Evolutionary conservation across 2,888 invertebrate genomes (phyloP).

Genomic region (Hemithea aestivaria): DNA sequence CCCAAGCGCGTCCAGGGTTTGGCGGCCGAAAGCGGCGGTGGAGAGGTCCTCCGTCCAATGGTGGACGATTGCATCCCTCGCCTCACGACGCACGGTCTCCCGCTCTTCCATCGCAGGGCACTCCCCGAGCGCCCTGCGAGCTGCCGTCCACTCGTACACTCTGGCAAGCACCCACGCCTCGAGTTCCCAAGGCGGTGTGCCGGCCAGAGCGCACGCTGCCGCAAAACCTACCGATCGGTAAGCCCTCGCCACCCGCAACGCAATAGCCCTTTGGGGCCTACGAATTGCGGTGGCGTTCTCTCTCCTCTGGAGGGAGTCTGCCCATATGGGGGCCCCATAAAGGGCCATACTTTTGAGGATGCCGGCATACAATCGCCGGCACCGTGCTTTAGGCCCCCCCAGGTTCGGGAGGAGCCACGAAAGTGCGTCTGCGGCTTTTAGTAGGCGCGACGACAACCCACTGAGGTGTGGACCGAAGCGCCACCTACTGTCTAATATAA

Average conservation of each 20-base stretch:
- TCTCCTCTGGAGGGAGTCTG: neutral
- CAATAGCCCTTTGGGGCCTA: constrained; percentile 2
- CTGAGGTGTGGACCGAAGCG: constrained; percentile 7
- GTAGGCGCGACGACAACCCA: constrained; percentile 14
- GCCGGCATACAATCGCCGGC: no score
- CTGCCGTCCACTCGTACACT: neutral
- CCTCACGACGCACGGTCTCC: no score
- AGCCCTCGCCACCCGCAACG: neutral
- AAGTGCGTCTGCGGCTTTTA: neutral
- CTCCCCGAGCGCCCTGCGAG: neutral
- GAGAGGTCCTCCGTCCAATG: no score
- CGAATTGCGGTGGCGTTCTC: neutral
- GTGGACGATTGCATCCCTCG: no score
- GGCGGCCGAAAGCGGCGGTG: no score
- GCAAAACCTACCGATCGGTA: constrained; percentile 12
- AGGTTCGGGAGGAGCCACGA: neutral
- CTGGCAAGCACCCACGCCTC: constrained; percentile 9
- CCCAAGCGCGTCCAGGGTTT: no score
- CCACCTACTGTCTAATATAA: constrained; percentile 8
- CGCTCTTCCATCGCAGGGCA: neutral
- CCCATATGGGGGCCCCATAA: constrained; percentile 1
- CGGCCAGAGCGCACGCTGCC: constrained; percentile 11
- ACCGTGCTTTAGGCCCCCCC: neutral
- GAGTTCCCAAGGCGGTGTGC: constrained; percentile 9
- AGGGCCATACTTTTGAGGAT: neutral